These are phyloP conservation scores for Campoletis raptor DNA, from an alignment of 2,888 invertebrate genomes.

Conservation along the genomic window DNA sequence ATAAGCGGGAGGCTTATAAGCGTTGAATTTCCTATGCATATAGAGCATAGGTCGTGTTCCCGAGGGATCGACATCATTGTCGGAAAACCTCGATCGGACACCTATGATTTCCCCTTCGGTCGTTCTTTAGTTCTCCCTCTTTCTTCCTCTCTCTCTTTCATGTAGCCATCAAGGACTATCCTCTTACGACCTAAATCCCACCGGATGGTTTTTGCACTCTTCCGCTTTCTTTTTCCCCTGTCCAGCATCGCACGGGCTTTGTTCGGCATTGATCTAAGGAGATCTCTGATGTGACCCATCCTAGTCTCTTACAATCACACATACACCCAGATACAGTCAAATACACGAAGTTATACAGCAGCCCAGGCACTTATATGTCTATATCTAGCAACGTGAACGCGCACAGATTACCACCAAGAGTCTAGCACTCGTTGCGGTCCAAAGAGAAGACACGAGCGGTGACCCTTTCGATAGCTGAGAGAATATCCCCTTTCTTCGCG, in stretches of 20 bases:
- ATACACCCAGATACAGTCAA: slow-evolving; percentile 1
- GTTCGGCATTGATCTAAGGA: slow-evolving; percentile 71
- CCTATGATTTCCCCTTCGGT: slow-evolving; percentile 68
- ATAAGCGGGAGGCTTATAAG: neutral
- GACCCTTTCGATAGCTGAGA: slow-evolving; percentile 65
- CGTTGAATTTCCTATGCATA: slow-evolving; percentile 31
- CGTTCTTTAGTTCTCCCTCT: slow-evolving; percentile 17
- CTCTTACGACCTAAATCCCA: slow-evolving; percentile 67
- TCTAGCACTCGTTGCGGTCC: slow-evolving; percentile 57
- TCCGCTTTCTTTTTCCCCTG: slow-evolving; percentile 13
- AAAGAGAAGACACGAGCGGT: slow-evolving; percentile 44
- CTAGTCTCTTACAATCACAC: slow-evolving; percentile 4
- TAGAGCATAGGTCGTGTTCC: slow-evolving; percentile 46
- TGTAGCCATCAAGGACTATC: slow-evolving; percentile 43
- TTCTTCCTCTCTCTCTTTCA: neutral
- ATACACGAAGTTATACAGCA: neutral
- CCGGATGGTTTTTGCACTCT: slow-evolving; percentile 71
- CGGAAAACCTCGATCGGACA: slow-evolving; percentile 65
- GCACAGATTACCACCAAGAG: slow-evolving; percentile 27
- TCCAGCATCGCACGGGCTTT: slow-evolving; percentile 65
- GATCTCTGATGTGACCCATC: slow-evolving; percentile 62
- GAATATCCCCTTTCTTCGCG: slow-evolving; percentile 54
- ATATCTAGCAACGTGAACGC: neutral
- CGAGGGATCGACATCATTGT: slow-evolving; percentile 70
- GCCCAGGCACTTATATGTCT: neutral